A percentile compares a stretch with the other conserved stretches of the same genome.
phyloP scores from a whole-genome alignment of 2,888 invertebrate genomes.

The Dryomyza anilis region DNA sequence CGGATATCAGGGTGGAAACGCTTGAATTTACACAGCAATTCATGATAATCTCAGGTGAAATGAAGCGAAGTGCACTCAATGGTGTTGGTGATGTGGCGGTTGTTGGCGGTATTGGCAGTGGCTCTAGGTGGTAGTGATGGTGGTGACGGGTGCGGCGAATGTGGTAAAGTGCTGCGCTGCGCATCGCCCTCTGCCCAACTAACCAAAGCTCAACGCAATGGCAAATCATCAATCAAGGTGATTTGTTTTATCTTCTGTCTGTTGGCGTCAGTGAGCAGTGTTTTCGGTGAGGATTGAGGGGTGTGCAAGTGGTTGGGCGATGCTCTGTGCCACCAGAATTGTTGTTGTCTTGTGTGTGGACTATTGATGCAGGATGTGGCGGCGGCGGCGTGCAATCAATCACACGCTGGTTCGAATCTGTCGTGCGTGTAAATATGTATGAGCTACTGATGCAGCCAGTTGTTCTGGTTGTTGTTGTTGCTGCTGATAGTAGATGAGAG shows the following conservation, averaged over 20 bases:
- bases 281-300: slow-evolving; percentile 14
- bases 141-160: neutral
- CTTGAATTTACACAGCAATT: neutral
- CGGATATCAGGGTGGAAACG: neutral
- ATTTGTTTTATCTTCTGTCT: slow-evolving; percentile 51
- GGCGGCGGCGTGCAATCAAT: slow-evolving; percentile 33
- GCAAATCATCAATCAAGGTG: slow-evolving; percentile 59
- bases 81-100: neutral
- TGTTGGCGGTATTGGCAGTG: slow-evolving; percentile 2
- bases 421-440: slow-evolving; percentile 29
- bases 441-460: neutral
- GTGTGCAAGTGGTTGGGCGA: slow-evolving; percentile 32
- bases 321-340: too few relatives aligned
- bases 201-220: slow-evolving; percentile 43
- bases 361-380: too few relatives aligned
- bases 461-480: too few relatives aligned
- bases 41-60: slow-evolving; percentile 23
- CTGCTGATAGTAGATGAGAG: too few relatives aligned
- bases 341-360: too few relatives aligned
- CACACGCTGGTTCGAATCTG: slow-evolving; percentile 36
- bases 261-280: slow-evolving; percentile 23
- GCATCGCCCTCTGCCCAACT: too few relatives aligned
- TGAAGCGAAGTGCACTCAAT: slow-evolving; percentile 13
- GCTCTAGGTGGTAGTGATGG: neutral
- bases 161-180: neutral